Conservation (phyloP, 2,888 invertebrate species). For the Unio pictorum region DNA sequence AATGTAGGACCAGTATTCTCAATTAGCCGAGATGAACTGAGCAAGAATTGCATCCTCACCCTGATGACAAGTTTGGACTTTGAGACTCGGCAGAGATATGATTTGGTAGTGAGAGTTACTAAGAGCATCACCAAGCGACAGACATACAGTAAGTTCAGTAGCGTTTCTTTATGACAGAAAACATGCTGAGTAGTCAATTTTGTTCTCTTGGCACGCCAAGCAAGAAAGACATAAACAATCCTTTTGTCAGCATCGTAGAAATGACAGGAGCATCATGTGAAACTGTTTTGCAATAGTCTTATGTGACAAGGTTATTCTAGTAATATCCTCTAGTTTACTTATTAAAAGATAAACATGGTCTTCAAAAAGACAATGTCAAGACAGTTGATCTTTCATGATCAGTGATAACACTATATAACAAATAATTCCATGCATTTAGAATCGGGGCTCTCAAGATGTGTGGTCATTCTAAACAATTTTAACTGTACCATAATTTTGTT, state of each 20-base stretch:
- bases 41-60: constrained; percentile 86
- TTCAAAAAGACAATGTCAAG: no score
- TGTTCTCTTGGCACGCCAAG: no score
- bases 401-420: neutral
- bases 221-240: no score
- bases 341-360: no score
- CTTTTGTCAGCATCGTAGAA: no score
- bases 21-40: constrained; percentile 80
- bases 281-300: no score
- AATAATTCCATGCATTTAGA: constrained; percentile 1
- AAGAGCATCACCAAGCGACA: constrained; percentile 18
- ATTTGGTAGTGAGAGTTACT: constrained; percentile 72
- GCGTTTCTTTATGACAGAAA: neutral
- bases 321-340: no score
- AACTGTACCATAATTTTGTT: no score
- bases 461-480: no score
- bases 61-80: constrained; percentile 82
- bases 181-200: neutral
- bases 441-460: neutral
- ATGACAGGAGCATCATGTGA: no score
- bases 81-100: constrained; percentile 79
- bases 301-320: no score
- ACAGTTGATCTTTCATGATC: neutral
- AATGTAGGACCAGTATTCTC: constrained; percentile 29
- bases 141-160: constrained; percentile 11